phyloP scores from a whole-genome alignment of 1,140 invertebrate species.

The Zaprionus africanus region DNA sequence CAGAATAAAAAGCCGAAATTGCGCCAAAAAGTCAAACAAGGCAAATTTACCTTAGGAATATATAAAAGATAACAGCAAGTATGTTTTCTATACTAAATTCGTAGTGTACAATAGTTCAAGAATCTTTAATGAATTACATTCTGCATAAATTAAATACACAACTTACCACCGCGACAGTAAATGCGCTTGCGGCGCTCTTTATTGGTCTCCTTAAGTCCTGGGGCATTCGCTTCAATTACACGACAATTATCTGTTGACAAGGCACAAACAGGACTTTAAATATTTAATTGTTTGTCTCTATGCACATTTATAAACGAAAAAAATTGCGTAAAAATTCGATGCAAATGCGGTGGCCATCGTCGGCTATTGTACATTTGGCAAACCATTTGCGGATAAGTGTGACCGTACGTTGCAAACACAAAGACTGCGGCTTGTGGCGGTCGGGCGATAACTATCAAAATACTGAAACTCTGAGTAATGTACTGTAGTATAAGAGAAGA shows the following conservation, averaged over 20 bases:
- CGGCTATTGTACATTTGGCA: constrained; percentile 49
- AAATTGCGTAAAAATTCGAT: not conserved
- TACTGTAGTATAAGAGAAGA: not conserved
- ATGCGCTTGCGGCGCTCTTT: constrained; percentile 38
- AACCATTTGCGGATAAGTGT: constrained; percentile 24
- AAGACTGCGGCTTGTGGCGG: not conserved
- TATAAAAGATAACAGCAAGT: constrained; percentile 2
- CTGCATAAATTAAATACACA: constrained; percentile 1
- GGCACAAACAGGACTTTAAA: not conserved
- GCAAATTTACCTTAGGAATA: constrained; percentile 24
- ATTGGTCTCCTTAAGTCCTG: constrained; percentile 12
- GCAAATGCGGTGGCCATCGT: constrained; percentile 7
- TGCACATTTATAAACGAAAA: constrained; percentile 23
- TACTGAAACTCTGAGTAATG: not conserved
- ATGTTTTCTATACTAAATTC: not conserved
- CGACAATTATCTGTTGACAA: not conserved
- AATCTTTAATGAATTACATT: constrained; percentile 4
- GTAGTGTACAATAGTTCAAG: not conserved
- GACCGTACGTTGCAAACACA: constrained; percentile 10
- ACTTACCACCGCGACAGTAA: constrained; percentile 30
- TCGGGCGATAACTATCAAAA: constrained; percentile 1
- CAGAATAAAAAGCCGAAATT: constrained; percentile 52
- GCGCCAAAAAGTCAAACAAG: constrained; percentile 73
- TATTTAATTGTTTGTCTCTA: not conserved
- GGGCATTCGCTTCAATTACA: not conserved